Evolutionary conservation across 2,888 invertebrate genomes (phyloP), one percentile per base, ranked within the genome.

Genomic region (Drosophila longiperda): DNA sequence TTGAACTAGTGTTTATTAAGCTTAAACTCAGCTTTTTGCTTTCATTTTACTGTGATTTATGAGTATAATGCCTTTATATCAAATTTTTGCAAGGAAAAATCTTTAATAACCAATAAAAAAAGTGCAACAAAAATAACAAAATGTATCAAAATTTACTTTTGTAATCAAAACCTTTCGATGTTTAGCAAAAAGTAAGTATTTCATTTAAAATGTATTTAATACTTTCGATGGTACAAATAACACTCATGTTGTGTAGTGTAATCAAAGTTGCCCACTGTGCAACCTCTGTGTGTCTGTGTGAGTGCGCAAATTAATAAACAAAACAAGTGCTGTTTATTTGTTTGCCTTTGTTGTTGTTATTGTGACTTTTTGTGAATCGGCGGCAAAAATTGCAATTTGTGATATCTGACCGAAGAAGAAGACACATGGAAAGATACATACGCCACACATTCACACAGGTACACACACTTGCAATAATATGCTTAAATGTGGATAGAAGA

Each of bases 301-400:
- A 62, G 45, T 66, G 68, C 59, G 70, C 52, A 58, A 87, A 84
- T 84, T 78, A 82, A 82, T 87, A 84, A 78, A 88, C 80, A 82
- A 83, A 80, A 72, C 77, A 70, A 68, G 70, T 81, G 72, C 63
- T 55, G 66, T 57, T 78, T 66, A 74, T 69, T 68, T 78, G 54
- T 71, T 67, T 67, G 50, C 57, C 61, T 67, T 80, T 72, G 80
- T 69, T 71, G 63, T 68, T 71, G 68, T 54, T 64, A 29, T 64
- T 57, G 48, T 59, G 58, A 36, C 62, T 53, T 49, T 33, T 64
- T 52, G 38, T 59, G 63, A 45, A 78, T 66, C 52, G 29, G 62
- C 61, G 67, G 64, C 70, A 71, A 78, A 78, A 72, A 82, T 67
- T 73, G 75, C 75, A 82, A 73, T 68, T 80, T 75, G 55, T 61